Percentiles rank a stretch among this genome's conserved stretches.
Conservation (phyloP, 2,113 vertebrate species). For the Grantiella picta region DNA sequence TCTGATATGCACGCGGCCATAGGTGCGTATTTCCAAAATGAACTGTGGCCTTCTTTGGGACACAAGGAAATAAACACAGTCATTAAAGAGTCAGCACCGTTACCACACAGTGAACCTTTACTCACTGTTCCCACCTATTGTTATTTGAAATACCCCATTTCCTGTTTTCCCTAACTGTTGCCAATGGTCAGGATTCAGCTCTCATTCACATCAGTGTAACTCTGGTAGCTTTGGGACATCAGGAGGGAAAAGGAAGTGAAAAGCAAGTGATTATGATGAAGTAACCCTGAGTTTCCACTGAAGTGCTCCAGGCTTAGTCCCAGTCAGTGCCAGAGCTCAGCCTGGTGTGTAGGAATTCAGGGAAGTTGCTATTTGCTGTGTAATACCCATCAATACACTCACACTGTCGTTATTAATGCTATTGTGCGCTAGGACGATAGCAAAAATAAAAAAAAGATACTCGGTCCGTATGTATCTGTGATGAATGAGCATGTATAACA, state of each 20-base stretch:
- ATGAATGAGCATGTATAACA: background rate
- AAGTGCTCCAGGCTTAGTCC: background rate
- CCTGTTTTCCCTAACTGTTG: slow-evolving; percentile 49
- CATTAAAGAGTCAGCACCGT: slow-evolving; percentile 55
- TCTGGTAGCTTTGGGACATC: background rate
- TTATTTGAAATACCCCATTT: slow-evolving; percentile 62
- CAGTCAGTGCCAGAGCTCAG: background rate
- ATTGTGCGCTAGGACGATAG: background rate
- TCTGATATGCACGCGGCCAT: background rate
- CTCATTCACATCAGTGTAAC: slow-evolving; percentile 26
- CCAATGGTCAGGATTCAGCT: slow-evolving; percentile 41
- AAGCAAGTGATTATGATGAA: slow-evolving; percentile 16
- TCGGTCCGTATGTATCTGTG: background rate
- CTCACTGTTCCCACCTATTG: slow-evolving; percentile 62
- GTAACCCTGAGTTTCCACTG: slow-evolving; percentile 21
- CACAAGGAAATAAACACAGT: slow-evolving; percentile 50
- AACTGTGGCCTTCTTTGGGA: slow-evolving; percentile 44
- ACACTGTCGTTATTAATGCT: background rate
- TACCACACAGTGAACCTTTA: slow-evolving; percentile 55
- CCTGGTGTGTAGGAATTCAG: background rate
- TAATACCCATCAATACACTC: background rate
- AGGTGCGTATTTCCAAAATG: background rate
- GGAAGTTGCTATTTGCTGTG: background rate
- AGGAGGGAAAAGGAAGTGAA: slow-evolving; percentile 43
- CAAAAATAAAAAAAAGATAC: background rate